Percentiles rank a stretch among this genome's conserved stretches.
Conservation (phyloP, 2,113 vertebrate species). For the Gadus macrocephalus region DNA sequence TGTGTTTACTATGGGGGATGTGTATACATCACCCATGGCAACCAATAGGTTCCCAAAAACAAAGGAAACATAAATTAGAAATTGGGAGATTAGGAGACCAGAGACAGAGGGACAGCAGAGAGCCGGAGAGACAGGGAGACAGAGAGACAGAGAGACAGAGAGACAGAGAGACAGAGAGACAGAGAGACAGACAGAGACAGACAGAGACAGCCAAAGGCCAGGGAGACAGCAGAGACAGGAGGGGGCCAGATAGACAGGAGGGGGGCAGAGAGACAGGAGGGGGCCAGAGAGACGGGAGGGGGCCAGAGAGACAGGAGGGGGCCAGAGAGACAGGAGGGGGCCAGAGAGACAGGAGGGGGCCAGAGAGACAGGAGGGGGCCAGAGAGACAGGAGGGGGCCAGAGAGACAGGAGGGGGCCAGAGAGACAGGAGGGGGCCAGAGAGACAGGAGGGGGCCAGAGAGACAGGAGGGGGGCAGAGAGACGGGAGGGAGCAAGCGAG, state of each 20-base stretch:
- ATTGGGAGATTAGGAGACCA: neutral
- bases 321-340: neutral
- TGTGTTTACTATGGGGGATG: too few species aligned
- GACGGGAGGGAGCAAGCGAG: constrained; percentile 15
- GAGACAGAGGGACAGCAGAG: constrained; percentile 22
- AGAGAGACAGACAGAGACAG: too few species aligned
- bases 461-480: constrained; percentile 20
- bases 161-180: too few species aligned
- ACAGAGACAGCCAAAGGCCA: neutral
- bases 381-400: too few species aligned
- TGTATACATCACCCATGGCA: too few species aligned
- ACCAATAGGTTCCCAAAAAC: too few species aligned
- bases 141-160: neutral
- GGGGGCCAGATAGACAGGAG: too few species aligned
- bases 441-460: neutral
- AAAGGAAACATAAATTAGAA: neutral
- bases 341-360: too few species aligned
- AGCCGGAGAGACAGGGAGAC: constrained; percentile 2
- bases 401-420: too few species aligned
- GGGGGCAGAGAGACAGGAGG: neutral
- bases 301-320: constrained; percentile 25
- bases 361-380: too few species aligned
- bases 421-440: neutral
- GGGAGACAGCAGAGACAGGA: neutral
- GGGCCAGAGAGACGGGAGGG: neutral